phyloP scores from a whole-genome alignment of 2,113 vertebrate genomes.

The Alethe diademata region DNA sequence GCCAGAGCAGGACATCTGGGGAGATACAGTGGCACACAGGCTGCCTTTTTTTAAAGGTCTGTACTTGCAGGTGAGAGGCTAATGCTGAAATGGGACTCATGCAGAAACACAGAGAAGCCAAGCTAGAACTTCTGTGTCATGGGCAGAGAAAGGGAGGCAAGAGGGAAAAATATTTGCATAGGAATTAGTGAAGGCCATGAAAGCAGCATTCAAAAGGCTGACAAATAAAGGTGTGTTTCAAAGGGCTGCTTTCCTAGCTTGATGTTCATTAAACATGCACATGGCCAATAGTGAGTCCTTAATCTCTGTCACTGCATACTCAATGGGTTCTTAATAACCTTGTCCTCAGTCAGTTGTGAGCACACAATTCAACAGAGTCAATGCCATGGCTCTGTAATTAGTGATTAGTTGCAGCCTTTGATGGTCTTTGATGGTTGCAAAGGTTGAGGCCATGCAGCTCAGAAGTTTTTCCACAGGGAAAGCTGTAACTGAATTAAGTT shows the following conservation, averaged over 20 bases:
- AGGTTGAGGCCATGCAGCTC: neutral
- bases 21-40: neutral
- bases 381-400: neutral
- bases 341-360: neutral
- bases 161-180: accelerated
- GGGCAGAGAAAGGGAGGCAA: neutral
- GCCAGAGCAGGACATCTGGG: neutral
- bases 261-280: neutral
- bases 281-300: neutral
- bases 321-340: neutral
- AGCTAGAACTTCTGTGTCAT: neutral
- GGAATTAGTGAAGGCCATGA: neutral
- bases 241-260: neutral
- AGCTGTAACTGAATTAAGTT: neutral
- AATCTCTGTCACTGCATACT: neutral
- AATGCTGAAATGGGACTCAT: neutral
- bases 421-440: neutral
- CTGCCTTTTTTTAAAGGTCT: neutral
- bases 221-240: neutral
- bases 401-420: neutral
- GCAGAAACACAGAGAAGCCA: neutral
- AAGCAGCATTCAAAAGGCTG: neutral
- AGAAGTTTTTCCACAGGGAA: neutral
- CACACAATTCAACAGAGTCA: neutral
- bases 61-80: neutral